A percentile compares a stretch with the other conserved stretches of the same genome.
Conservation (phyloP, 1,140 invertebrate genomes). For the Cotesia glomerata region DNA sequence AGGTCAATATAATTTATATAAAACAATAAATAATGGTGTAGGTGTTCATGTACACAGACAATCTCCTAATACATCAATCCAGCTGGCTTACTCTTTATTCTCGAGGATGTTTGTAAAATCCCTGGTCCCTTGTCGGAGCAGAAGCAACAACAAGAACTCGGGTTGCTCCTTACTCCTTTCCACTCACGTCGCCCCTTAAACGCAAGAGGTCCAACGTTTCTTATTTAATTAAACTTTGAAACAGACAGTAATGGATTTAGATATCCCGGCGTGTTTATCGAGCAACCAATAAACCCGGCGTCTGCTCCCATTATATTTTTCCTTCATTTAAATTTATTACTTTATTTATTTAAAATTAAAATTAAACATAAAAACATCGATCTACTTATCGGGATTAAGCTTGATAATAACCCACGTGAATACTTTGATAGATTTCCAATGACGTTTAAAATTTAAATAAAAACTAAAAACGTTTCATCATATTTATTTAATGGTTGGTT, state of each 20-base stretch:
- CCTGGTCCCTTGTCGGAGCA: background rate
- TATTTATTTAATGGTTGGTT: too few species aligned
- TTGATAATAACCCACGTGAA: too few species aligned
- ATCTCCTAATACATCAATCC: background rate
- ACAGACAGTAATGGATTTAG: constrained; percentile 9
- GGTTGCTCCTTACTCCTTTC: background rate
- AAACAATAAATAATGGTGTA: background rate
- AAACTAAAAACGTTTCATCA: too few species aligned
- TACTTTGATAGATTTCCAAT: too few species aligned
- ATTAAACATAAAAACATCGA: too few species aligned
- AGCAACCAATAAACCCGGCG: constrained; percentile 1
- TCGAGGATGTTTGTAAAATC: background rate
- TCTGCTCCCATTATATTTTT: background rate
- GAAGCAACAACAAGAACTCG: background rate
- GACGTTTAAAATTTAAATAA: too few species aligned
- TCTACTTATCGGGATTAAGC: too few species aligned
- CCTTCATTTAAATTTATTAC: constrained; percentile 3
- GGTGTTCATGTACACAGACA: background rate
- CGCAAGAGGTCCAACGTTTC: background rate
- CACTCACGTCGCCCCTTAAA: background rate
- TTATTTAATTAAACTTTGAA: constrained; percentile 8
- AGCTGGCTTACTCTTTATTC: background rate
- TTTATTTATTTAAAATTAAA: background rate
- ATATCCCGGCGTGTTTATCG: constrained; percentile 2
- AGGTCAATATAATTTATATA: background rate